These are phyloP conservation scores for Paramuricea clavata DNA, from an alignment of 92 coral and sea anemone species.

Conservation along the genomic window DNA sequence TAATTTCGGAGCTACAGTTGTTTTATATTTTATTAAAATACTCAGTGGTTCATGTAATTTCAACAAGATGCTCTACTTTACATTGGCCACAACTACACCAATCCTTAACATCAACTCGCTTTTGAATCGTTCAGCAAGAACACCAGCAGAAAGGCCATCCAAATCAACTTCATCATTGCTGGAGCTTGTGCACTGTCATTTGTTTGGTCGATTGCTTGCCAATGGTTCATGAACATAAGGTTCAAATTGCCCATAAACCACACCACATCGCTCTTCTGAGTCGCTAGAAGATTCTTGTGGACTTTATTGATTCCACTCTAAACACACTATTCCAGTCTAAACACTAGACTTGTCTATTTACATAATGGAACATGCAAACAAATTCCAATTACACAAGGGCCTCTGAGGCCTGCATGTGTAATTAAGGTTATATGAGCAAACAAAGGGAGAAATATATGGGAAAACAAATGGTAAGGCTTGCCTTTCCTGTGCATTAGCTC, in stretches of 20 bases:
- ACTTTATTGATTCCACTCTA: too few species aligned
- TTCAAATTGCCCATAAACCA: constrained; percentile 25
- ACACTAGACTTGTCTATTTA: too few species aligned
- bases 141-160: constrained; percentile 16
- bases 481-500: too few species aligned
- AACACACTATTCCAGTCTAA: too few species aligned
- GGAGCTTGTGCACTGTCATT: background rate
- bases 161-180: constrained; percentile 9
- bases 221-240: constrained; percentile 28
- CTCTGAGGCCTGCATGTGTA: too few species aligned
- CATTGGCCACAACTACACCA: constrained; percentile 74
- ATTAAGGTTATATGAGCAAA: too few species aligned
- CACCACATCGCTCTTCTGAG: background rate
- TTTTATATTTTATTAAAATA: too few species aligned
- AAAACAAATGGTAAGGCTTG: too few species aligned
- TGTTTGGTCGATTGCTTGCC: background rate
- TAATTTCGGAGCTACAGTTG: too few species aligned
- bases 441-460: too few species aligned
- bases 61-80: constrained; percentile 35
- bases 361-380: constrained; percentile 10
- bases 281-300: constrained; percentile 11
- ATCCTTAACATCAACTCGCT: background rate
- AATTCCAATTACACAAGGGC: too few species aligned
- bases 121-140: constrained; percentile 19
- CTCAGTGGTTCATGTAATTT: too few species aligned